These are phyloP conservation scores for Scophthalmus maximus DNA, from an alignment of 2,113 vertebrate genomes.

Conservation along the genomic window DNA sequence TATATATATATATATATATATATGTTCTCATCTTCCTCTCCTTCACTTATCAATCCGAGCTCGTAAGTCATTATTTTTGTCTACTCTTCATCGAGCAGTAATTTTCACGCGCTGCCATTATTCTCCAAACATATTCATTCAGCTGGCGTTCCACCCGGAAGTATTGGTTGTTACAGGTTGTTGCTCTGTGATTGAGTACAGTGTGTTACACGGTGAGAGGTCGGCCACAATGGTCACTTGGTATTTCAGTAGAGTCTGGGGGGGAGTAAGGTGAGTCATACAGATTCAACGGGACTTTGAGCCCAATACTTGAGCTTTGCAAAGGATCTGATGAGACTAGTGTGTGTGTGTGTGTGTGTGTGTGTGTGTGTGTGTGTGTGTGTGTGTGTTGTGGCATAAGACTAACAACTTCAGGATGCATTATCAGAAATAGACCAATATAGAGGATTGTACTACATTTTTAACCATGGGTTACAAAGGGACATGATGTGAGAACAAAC, in stretches of 20 bases:
- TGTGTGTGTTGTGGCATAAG: too few relatives aligned
- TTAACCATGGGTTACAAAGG: constrained; percentile 14
- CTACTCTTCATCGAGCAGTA: neutral
- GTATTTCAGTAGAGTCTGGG: constrained; percentile 4
- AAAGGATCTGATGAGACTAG: too few relatives aligned
- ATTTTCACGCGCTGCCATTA: constrained; percentile 4
- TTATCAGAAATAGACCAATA: neutral
- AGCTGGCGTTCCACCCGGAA: constrained; percentile 15
- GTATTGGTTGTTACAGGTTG: constrained; percentile 23
- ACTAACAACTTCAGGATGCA: constrained; percentile 6
- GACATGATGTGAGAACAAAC: constrained; percentile 6
- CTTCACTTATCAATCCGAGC: neutral
- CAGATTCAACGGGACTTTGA: constrained; percentile 20
- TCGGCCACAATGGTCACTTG: constrained; percentile 5
- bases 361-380: too few relatives aligned
- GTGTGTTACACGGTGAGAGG: constrained; percentile 6
- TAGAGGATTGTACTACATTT: neutral
- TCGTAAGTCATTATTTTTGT: neutral
- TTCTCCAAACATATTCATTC: constrained; percentile 13
- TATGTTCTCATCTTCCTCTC: too few relatives aligned
- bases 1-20: neutral
- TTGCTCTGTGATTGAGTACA: constrained; percentile 29
- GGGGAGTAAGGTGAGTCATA: constrained; percentile 12
- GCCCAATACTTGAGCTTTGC: neutral
- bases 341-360: too few relatives aligned